Percentiles rank a stretch among this genome's conserved stretches.
Evolutionary conservation across 2,797 vertebrate genomes (phyloP).

Genomic region (Hapalemur alaotrensis): DNA sequence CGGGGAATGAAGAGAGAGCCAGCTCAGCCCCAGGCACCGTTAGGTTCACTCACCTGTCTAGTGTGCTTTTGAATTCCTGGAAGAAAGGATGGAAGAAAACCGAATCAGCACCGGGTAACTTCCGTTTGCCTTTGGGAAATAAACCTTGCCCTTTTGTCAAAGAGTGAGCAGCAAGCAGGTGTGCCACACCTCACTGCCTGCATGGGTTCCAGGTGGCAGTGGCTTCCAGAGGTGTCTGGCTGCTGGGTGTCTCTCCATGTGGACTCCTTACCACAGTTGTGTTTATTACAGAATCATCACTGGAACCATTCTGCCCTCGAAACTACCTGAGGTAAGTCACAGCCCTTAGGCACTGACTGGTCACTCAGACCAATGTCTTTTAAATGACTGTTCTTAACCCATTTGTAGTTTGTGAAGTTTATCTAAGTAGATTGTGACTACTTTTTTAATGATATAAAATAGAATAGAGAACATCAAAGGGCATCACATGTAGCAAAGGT

Average conservation of each 20-base stretch:
- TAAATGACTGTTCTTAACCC: background rate
- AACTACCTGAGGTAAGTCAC: background rate
- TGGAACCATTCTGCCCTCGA: background rate
- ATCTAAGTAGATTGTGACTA: background rate
- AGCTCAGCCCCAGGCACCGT: background rate
- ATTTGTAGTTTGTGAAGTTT: background rate
- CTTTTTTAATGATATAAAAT: background rate
- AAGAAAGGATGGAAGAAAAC: conserved; percentile 36
- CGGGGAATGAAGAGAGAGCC: background rate
- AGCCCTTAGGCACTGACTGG: background rate
- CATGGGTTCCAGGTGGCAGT: background rate
- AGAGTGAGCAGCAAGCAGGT: background rate
- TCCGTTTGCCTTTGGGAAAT: background rate
- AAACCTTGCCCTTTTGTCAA: background rate
- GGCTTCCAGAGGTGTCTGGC: background rate
- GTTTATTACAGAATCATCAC: background rate
- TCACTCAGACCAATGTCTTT: background rate
- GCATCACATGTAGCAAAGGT: background rate
- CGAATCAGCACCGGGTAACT: background rate
- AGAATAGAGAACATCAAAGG: background rate
- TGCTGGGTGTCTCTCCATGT: background rate
- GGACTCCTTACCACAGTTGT: background rate
- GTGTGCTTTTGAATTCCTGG: conserved; percentile 72
- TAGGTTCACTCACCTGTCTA: conserved; percentile 68
- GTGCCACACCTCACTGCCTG: too few relatives aligned